A percentile compares a stretch with the other conserved stretches of the same genome.
Evolutionary conservation across 2,113 vertebrate species (phyloP).

Genomic region (Mungos mungo): DNA sequence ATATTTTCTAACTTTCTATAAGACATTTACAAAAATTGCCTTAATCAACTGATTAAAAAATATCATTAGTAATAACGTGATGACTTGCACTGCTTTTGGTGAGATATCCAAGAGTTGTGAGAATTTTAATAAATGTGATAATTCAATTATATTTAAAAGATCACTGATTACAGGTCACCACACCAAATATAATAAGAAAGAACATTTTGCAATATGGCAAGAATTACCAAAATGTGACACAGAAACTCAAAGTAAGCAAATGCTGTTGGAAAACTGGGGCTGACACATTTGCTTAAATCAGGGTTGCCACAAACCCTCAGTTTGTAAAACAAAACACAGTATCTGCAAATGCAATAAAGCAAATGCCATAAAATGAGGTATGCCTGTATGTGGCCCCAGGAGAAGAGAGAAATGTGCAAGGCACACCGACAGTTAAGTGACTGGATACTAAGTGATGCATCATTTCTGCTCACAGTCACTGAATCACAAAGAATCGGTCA

Average conservation of each 20-base stretch:
- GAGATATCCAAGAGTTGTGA: background rate
- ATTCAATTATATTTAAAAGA: background rate
- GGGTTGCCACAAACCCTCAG: background rate
- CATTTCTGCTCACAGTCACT: background rate
- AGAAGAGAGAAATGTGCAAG: background rate
- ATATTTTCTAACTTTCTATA: slow-evolving; percentile 15
- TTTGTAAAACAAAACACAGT: background rate
- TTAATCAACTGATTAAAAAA: background rate
- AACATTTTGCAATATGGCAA: background rate
- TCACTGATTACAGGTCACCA: background rate
- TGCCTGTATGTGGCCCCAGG: background rate
- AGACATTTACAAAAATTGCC: background rate
- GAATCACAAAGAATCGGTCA: background rate
- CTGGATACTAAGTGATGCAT: background rate
- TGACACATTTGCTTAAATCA: background rate
- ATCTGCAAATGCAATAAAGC: background rate
- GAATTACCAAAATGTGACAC: background rate
- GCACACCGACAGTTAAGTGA: background rate
- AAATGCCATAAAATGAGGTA: background rate
- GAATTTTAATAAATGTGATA: slow-evolving; percentile 1
- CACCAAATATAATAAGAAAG: background rate
- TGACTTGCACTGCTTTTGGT: background rate
- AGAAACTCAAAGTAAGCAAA: background rate
- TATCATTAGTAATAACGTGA: background rate
- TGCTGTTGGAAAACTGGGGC: background rate